Evolutionary conservation across 2,113 vertebrate species (phyloP).

Genomic region (Suricata suricatta): DNA sequence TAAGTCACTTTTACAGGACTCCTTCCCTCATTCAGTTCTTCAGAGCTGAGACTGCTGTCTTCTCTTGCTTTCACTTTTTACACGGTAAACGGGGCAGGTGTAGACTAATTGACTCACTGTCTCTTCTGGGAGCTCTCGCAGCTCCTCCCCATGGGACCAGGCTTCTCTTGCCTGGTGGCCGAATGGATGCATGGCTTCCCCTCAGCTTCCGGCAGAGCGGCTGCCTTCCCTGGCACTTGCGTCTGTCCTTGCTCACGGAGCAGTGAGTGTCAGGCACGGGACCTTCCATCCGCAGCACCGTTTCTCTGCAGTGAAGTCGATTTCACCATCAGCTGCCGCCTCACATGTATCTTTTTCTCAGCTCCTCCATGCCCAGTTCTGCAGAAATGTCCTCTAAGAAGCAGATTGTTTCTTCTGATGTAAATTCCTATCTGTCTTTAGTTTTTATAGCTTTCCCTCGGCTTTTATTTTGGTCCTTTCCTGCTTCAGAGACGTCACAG

Average conservation of each 20-base stretch:
- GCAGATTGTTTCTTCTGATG: not conserved
- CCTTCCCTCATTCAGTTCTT: not conserved
- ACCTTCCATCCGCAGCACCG: not conserved
- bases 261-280: not conserved
- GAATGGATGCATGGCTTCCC: accelerated
- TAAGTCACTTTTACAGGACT: not conserved
- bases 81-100: not conserved
- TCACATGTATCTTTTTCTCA: not conserved
- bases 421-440: accelerated
- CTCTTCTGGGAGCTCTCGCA: not conserved
- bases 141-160: not conserved
- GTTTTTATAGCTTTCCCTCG: no score
- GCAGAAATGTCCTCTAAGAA: not conserved
- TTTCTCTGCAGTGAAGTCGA: not conserved
- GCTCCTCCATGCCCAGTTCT: accelerated
- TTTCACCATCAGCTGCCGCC: not conserved
- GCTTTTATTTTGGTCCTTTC: not conserved
- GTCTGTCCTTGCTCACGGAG: accelerated
- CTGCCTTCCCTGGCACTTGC: accelerated
- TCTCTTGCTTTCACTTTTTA: not conserved
- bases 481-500: no score
- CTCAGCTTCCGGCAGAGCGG: accelerated
- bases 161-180: not conserved
- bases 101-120: not conserved
- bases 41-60: not conserved